Evolutionary conservation across 2,888 invertebrate genomes (phyloP), one percentile per base, ranked within the genome.

Genomic region (Mythimna ferrago): DNA sequence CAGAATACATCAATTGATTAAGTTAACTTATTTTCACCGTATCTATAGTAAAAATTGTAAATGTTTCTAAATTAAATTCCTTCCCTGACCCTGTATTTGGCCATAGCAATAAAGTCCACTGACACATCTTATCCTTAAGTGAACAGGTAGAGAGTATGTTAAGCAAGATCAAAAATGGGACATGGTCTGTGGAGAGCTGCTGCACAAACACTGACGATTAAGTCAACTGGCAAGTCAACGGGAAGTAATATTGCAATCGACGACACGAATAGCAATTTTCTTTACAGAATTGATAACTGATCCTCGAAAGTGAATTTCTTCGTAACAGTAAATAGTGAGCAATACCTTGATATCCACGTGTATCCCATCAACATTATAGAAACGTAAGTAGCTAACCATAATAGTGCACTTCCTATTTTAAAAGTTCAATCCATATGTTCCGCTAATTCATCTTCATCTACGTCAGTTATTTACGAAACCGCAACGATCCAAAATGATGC

Each of bases 381-480:
- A 51, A 61, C 51, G n/a, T 61, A 67, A 64, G 11, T 41, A 56
- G 32, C 44, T 53, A 19, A 6, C 10, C 16, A 26, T 70, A 48
- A 63, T 62, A n/a, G 2, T 58, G 32, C 19, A 69, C 35, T 56
- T 79, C 64, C 74, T 57, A 69, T 5, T 69, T 44, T 9, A 67
- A 83, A 83, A 71, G 70, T 66, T 67, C 56, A 82, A 78, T 68
- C 62, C 83, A 71, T 76, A 71, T 63, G 58, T 66, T 80, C n/a
- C 19, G 16, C 65, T 68, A 76, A 81, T 81, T 66, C 54, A 80
- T 83, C 81, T 66, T 80, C 76, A 75, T 83, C 70, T 67, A 54
- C 76, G 65, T 67, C 56, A 63, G 41, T 69, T 53, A 56, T 38
- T 80, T 83, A 73, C 54, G 69, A 72, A 82, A 69, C 70, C 44